A percentile compares a stretch with the other conserved stretches of the same genome.
These are phyloP conservation scores for Xenopus tropicalis DNA, from an alignment of 2,113 vertebrate genomes.

Conservation along the genomic window UCB_Xtro_10.0 CM004451.2:60109501-60110000, in stretches of 20 bases:
- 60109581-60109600: too few species aligned
- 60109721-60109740: constrained; percentile 22
- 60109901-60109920: too few species aligned
- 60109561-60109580: too few species aligned
- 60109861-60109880: constrained; percentile 20
- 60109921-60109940: too few species aligned
- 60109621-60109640: neutral
- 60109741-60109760: constrained; percentile 42
- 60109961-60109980: too few species aligned
- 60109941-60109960: too few species aligned
- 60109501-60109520: too few species aligned
- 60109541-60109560: too few species aligned
- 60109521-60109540: too few species aligned
- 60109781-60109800: constrained; percentile 19
- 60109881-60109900: constrained; percentile 5
- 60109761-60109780: constrained; percentile 42
- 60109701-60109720: constrained; percentile 31
- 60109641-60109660: neutral
- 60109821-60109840: constrained; percentile 9
- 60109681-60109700: constrained; percentile 31
- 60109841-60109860: neutral
- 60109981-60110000: too few species aligned
- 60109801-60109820: constrained; percentile 13
- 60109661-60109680: constrained; percentile 42
- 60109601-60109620: too few species aligned